These are phyloP conservation scores for Crotalus horridus DNA, from an alignment of 2,113 vertebrate genomes.

Conservation along the genomic window DNA sequence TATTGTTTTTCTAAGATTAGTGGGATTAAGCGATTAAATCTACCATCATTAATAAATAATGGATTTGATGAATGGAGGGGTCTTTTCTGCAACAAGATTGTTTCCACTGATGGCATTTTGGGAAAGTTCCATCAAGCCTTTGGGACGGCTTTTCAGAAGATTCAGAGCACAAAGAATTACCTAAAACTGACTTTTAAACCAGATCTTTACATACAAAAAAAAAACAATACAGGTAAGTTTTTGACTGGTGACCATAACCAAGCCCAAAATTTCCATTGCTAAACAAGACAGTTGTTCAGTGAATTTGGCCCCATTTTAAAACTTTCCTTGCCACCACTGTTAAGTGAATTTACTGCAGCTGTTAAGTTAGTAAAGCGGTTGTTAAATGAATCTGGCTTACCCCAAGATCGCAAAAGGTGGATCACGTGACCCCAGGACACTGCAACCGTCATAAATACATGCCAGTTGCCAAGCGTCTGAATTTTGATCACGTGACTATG, in stretches of 20 bases:
- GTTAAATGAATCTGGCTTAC: background rate
- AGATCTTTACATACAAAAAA: background rate
- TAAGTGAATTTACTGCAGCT: background rate
- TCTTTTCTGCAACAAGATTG: background rate
- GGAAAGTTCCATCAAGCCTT: background rate
- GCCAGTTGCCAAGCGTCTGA: background rate
- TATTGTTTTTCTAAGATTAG: background rate
- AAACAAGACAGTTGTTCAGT: too few relatives aligned
- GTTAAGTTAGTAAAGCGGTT: background rate
- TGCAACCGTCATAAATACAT: background rate
- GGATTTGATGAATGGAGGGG: background rate
- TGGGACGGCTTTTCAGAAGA: background rate
- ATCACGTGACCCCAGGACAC: background rate
- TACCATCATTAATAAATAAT: background rate
- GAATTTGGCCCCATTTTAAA: background rate
- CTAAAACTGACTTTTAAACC: background rate
- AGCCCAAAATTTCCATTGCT: too few relatives aligned
- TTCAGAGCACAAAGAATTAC: background rate
- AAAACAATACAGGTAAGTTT: background rate
- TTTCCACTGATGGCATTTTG: background rate
- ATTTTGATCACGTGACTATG: background rate
- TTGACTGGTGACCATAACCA: too few relatives aligned
- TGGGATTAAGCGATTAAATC: background rate
- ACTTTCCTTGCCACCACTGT: background rate
- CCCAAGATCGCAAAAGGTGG: background rate